Evolutionary conservation across 1,140 invertebrate genomes (phyloP).

Genomic region (Listronotus oregonensis): DNA sequence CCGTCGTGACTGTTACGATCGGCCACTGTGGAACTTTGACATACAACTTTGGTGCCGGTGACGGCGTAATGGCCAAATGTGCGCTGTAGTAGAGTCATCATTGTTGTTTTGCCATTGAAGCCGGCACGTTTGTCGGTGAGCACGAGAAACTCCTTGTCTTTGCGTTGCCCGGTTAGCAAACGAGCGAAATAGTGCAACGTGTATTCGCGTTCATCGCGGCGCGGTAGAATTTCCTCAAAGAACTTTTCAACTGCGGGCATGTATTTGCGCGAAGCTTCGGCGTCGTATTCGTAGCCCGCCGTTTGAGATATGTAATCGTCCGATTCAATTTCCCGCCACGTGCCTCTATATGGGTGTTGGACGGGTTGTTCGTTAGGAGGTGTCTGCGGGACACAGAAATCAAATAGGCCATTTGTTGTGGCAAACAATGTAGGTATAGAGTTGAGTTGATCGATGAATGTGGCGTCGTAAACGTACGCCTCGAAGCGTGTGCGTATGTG

Average conservation of each 20-base stretch:
- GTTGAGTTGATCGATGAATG: background rate
- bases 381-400: background rate
- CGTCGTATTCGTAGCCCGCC: background rate
- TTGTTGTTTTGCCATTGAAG: constrained; percentile 2
- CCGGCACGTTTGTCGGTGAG: background rate
- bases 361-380: background rate
- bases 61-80: background rate
- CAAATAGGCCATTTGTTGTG: background rate
- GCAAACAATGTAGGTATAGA: background rate
- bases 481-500: background rate
- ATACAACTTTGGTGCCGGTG: background rate
- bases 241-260: background rate
- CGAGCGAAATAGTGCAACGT: background rate
- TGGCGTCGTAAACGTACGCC: background rate
- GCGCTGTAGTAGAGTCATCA: background rate
- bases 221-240: background rate
- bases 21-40: background rate
- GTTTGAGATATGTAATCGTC: background rate
- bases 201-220: constrained; percentile 1
- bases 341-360: too few relatives aligned
- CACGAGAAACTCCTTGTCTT: background rate
- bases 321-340: background rate
- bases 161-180: background rate
- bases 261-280: background rate
- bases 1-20: constrained; percentile 4